Base-by-base conservation (phyloP, 2,113 vertebrate species). In the Dasyornis broadbenti region DNA sequence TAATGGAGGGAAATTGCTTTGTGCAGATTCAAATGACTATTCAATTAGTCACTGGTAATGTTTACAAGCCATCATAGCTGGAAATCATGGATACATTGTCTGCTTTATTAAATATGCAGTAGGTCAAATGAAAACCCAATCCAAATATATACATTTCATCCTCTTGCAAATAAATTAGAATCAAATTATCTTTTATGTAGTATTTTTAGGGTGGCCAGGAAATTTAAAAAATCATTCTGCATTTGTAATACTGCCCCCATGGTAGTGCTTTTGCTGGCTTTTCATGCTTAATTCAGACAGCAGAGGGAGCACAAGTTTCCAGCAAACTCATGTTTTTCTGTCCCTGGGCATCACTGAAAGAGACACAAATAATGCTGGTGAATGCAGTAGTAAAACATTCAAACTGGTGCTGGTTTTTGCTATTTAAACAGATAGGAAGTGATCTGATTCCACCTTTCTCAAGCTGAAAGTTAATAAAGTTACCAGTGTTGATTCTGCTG, bases 241-340 rank as follows among this genome's bases (percentile, higher is more conserved):
- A 2, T 52, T 50, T 44, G 20, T 61, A 50, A 40, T 45, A 23
- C 33, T 71, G 30, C 35, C 68, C 39, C 75, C 59, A 6, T 44
- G 31, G 20, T 47, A 54, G 17, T 26, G 54, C 40, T 69, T 79
- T 86, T 2, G 1, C 45, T 86, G 33, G 31, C 10, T 49, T 30
- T 44, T 72, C 59, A 13, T 65, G 42, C 75, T 72, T 37, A 53
- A 47, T 90, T 87, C 64, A 77, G 17, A 68, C 95, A 90, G 79
- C 35, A 95, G 95, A 96, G 95, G 93, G 94, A 88, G 94, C 79
- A 86, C 75, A 80, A 90, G 71, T 69, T 94, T 85, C 66, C 95
- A 80, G 45, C 50, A 91, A 87, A 70, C 27, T 68, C 2, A 6
- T 72, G 73, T 79, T 78, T 87, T 92, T 61, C 53, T 57, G 1